A percentile compares a stretch with the other conserved stretches of the same genome.
These are phyloP conservation scores for Oxytorus armatus DNA, from an alignment of 2,888 invertebrate genomes.

Conservation along the genomic window DNA sequence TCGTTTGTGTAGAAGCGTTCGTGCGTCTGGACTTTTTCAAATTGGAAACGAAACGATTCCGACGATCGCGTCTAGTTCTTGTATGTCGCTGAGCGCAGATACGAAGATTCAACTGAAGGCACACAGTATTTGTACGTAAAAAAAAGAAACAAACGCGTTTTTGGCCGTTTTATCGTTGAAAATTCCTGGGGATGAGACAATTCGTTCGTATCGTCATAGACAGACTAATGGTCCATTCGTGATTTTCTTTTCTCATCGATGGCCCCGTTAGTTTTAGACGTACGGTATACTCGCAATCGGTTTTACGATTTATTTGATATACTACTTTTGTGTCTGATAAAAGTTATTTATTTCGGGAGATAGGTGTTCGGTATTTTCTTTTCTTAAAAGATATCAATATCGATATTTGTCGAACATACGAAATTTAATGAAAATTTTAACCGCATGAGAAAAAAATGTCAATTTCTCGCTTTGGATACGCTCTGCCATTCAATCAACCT, in stretches of 20 bases:
- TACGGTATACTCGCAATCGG: neutral
- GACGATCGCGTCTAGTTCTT: neutral
- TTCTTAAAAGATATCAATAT: too few species aligned
- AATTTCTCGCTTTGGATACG: too few species aligned
- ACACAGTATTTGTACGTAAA: neutral
- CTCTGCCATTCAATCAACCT: too few species aligned
- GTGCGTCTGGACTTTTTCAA: slow-evolving; percentile 27
- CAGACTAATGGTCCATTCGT: neutral
- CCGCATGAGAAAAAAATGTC: too few species aligned
- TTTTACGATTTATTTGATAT: neutral
- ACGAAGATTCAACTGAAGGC: neutral
- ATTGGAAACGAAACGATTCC: slow-evolving; percentile 45
- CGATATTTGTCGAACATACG: too few species aligned
- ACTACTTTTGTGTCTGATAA: too few species aligned
- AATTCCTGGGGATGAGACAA: neutral
- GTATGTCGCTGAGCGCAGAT: slow-evolving; percentile 20
- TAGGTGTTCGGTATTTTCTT: too few species aligned
- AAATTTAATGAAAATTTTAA: too few species aligned
- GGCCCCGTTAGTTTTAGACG: neutral
- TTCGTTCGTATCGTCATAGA: slow-evolving; percentile 23
- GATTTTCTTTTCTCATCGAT: slow-evolving; percentile 12
- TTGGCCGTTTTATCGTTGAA: slow-evolving; percentile 27
- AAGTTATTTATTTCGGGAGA: too few species aligned
- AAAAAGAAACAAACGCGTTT: too few species aligned
- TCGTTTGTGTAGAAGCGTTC: neutral